Evolutionary conservation across 2,113 vertebrate genomes (phyloP).

Genomic region (Crotophaga sulcirostris): DNA sequence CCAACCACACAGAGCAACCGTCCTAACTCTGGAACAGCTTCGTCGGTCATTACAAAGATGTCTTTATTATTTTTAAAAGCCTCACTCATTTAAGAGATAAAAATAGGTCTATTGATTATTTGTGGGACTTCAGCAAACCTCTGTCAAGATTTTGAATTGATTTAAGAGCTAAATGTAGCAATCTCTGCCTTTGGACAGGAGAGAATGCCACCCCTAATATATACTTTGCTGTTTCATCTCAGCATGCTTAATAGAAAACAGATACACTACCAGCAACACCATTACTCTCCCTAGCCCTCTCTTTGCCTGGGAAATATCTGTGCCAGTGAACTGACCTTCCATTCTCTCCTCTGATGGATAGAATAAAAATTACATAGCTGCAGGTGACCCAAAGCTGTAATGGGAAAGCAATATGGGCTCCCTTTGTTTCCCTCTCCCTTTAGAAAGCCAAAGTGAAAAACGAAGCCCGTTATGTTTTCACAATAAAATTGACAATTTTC

Average conservation of each 20-base stretch:
- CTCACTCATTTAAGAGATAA: not conserved
- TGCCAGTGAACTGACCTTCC: not conserved
- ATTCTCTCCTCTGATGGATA: not conserved
- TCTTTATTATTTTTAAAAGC: constrained; percentile 54
- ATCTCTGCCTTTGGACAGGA: constrained; percentile 22
- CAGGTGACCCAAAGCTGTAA: not conserved
- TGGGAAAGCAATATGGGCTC: not conserved
- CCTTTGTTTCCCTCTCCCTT: not conserved
- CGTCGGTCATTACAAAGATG: constrained; percentile 22
- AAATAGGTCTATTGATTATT: constrained; percentile 33
- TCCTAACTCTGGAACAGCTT: constrained; percentile 4
- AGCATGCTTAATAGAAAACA: constrained; percentile 50
- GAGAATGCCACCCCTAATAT: not conserved
- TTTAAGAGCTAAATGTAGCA: constrained; percentile 45
- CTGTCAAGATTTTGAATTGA: constrained; percentile 40
- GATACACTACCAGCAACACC: not conserved
- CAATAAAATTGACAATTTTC: not conserved
- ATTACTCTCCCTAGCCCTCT: not conserved
- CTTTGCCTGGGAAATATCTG: constrained; percentile 12
- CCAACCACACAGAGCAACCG: not conserved
- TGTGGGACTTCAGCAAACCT: constrained; percentile 34
- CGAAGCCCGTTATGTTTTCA: not conserved
- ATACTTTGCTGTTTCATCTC: constrained; percentile 40
- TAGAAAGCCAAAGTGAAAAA: not conserved
- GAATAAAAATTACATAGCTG: not conserved